Base-by-base conservation (phyloP, 2,113 vertebrate species). In the Charadrius vociferus region DNA sequence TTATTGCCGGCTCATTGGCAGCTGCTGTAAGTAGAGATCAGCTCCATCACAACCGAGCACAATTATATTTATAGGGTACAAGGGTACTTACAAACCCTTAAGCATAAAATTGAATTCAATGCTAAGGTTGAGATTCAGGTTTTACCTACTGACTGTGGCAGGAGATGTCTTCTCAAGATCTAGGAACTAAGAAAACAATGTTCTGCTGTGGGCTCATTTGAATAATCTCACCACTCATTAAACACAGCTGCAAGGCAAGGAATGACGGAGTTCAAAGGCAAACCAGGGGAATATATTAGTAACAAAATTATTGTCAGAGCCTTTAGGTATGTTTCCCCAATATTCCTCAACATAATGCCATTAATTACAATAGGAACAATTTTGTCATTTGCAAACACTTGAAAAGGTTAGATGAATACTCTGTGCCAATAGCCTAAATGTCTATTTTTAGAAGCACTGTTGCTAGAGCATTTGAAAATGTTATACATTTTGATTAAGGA, bases 171-270 rank as follows among this genome's bases (percentile, higher is more conserved):
- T 95, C 88, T 96, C 77, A 94, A 97, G 91, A 97, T 97, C 43
- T 83, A 74, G 78, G 18, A 95, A 88, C 90, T 97, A 91, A 86
- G 92, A 87, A 97, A 96, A 97, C 92, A 81, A 91, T 86, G 79
- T 97, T 98, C 82, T 95, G 95, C 95, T 96, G 65, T 90, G 80
- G 86, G 78, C 71, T 98, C 93, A 98, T 98, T 98, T 98, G 97
- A 98, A 98, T 98, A 98, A 98, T 98, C 97, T 98, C 97, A 88
- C 96, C 96, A 97, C 97, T 98, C 98, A 98, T 99, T 98, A 99
- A 98, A 95, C 97, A 98, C 96, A 98, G 98, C 98, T 98, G 98
- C 90, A 88, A 98, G 98, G 97, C 96, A 98, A 95, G 81, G 94
- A 96, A 94, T 95, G 94, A 93, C 83, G 87, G 96, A 97, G 98